These are phyloP conservation scores for Spodoptera picta DNA, from an alignment of 2,888 invertebrate genomes.

Conservation along the genomic window DNA sequence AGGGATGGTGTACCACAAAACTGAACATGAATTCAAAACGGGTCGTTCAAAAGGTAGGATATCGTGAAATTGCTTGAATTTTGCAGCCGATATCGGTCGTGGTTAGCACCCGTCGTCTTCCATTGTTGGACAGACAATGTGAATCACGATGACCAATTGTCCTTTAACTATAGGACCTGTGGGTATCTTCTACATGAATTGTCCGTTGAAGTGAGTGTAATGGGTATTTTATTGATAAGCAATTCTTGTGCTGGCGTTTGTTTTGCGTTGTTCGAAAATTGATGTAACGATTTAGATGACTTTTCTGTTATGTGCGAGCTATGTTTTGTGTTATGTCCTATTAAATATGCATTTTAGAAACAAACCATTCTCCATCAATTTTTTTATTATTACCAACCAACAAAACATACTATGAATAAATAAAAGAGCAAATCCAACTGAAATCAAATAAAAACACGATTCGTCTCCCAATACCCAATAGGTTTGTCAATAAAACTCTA, in stretches of 20 bases:
- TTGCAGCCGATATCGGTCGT: constrained; percentile 5
- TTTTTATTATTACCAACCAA: no score
- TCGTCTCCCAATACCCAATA: neutral
- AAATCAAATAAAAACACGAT: constrained; percentile 2
- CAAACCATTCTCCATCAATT: no score
- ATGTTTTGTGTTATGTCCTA: no score
- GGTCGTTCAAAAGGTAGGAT: constrained; percentile 3
- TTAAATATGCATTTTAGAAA: no score
- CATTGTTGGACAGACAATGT: constrained; percentile 40
- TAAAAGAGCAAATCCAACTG: neutral
- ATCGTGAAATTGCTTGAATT: constrained; percentile 9
- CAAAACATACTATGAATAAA: no score
- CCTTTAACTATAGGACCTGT: constrained; percentile 11
- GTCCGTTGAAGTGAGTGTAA: neutral
- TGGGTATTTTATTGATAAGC: no score
- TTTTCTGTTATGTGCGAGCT: no score
- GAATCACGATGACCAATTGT: constrained; percentile 14
- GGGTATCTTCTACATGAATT: constrained; percentile 7
- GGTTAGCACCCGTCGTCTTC: constrained; percentile 18
- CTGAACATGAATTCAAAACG: constrained; percentile 16
- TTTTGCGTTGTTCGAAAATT: no score
- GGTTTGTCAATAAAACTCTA: constrained; percentile 22
- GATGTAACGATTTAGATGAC: no score
- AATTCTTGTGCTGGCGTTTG: no score
- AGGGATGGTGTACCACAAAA: neutral